phyloP scores from a whole-genome alignment of 1,140 invertebrate species.

The Halictus rubicundus region DNA sequence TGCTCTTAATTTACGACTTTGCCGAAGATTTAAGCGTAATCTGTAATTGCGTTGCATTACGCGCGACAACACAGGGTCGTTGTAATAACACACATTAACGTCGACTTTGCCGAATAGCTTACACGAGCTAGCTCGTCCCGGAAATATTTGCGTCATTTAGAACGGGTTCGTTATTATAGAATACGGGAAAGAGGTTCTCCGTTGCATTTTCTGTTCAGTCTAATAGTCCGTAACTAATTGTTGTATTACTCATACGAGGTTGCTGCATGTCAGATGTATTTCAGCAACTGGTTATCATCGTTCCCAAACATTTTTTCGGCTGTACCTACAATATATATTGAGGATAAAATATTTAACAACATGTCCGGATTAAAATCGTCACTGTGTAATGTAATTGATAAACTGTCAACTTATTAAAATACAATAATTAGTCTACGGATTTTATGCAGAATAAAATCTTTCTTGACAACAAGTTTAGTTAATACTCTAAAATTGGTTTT shows the following conservation, averaged over 20 bases:
- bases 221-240: background rate
- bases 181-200: background rate
- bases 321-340: too few species aligned
- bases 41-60: background rate
- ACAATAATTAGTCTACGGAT: too few species aligned
- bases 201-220: background rate
- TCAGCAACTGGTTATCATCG: too few species aligned
- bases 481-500: too few species aligned
- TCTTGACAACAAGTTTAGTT: too few species aligned
- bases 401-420: too few species aligned
- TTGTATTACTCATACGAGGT: background rate
- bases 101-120: constrained; percentile 1
- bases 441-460: too few species aligned
- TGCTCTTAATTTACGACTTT: background rate
- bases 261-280: background rate
- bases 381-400: too few species aligned
- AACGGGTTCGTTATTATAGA: background rate
- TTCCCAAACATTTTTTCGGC: too few species aligned
- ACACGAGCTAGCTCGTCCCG: background rate
- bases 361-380: too few species aligned
- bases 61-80: background rate
- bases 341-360: too few species aligned
- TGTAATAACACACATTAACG: constrained; percentile 2
- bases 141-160: background rate
- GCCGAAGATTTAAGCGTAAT: background rate